Evolutionary conservation across 2,797 vertebrate genomes (phyloP), one percentile per base, ranked within the genome.

Genomic region (Myotis pilosus): DNA sequence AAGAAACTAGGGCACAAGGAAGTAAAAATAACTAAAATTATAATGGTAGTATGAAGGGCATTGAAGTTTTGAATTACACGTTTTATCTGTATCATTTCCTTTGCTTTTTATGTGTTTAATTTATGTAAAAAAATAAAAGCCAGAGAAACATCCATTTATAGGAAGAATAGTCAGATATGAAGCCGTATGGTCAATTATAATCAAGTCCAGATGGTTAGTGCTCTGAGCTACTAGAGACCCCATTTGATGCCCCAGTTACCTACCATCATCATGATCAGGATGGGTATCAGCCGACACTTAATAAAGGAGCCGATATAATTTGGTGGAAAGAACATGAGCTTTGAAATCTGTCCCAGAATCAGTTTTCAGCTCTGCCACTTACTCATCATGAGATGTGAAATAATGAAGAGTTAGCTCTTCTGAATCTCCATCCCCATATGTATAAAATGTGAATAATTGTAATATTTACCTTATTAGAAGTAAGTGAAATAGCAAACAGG

Each of bases 171-270:
- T 94, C 68, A 79, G 51, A 82, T 86, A 91, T 28, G 38, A 90
- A 68, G 89, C 92, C 47, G 23, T 92, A 96, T 94, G 95, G 92
- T 62, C 92, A 95, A 16, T 90, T 92, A 92, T 92, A 90, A 94
- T 95, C 23, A 55, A 47, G 76, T 96, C 96, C 96, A 97, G 96
- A 97, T 96, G 97, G 96, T 87, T 93, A 86, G 92, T 62, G 96
- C 97, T 97, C 93, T 96, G 96, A 97, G 97, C 97, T 96, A 97
- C 94, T 88, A 25, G 85, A 97, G 96, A 95, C 95, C 96, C 96
- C 95, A 97, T 97, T 97, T 96, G 93, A 95, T 96, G 96, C 93
- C 89, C 97, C 87, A 97, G 96, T 97, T 97, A 95, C 74, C 95
- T 94, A 85, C 81, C 89, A 66, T 90, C 82, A 89, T 74, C 78